Evolutionary conservation across 2,797 vertebrate genomes (phyloP), one percentile per base, ranked within the genome.

Genomic region (Argentina silus): DNA sequence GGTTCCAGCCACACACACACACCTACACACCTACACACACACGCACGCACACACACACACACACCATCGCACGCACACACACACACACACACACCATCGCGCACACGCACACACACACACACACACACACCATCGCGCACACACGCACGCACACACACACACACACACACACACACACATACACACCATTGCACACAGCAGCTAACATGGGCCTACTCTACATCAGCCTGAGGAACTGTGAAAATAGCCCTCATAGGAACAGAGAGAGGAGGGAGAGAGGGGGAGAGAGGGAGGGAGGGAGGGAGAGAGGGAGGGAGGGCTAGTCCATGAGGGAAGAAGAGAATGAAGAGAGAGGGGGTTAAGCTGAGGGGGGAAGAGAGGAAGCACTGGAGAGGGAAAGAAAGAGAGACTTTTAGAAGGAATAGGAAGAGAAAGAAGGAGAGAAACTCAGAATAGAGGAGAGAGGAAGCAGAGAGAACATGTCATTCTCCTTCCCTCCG

Each of bases 291-390:
- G 27, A 36, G 27, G 4, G 27, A 36, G 4, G 4, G 27, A 36
- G 2, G 4, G 27, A 36, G 27, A 36, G 27, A 36, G 27, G 1
- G 1, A 36, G 27, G 4, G 27, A 36, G 27, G 4, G 27, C n/a
- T n/a, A n/a, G n/a, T n/a, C n/a, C n/a, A n/a, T 36, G 48, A 19
- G 50, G 27, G 27, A 36, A 4, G 27, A 36, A 36, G 27, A 4
- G 27, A n/a, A n/a, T n/a, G n/a, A n/a, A 36, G 27, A 36, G 27
- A 4, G 27, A 36, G 4, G 27, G 27, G 42, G 48, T 14, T n/a
- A n/a, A n/a, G n/a, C n/a, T n/a, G 50, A 90, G 83, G 10, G 70
- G 87, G 88, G 92, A 93, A 93, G 85, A 47, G 53, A 66, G 12
- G 14, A 15, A 11, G 43, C 9, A 12, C 48, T 8, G 14, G 48